These are phyloP conservation scores for Cyphomyrmex costatus DNA, from an alignment of 1,140 invertebrate species.

Conservation along the genomic window DNA sequence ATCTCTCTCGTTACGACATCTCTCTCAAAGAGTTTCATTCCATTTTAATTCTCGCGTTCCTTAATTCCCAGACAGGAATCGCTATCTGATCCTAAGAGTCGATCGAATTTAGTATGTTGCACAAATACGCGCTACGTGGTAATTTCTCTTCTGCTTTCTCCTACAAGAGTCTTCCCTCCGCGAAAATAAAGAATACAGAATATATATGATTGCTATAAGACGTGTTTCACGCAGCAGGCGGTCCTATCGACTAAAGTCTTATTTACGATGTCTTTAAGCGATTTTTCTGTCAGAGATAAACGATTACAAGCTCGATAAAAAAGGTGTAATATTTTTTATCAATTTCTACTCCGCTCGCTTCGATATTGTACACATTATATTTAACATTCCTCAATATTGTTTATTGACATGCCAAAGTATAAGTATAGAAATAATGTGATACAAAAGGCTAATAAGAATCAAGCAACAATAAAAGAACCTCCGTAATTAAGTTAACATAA, in stretches of 20 bases:
- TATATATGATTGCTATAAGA: slow-evolving; percentile 7
- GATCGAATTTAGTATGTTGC: slow-evolving; percentile 39
- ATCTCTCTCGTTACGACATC: slow-evolving; percentile 9
- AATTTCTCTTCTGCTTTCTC: slow-evolving; percentile 17
- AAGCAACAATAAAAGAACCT: too few species aligned
- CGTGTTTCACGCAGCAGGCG: slow-evolving; percentile 30
- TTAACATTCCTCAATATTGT: neutral
- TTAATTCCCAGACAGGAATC: slow-evolving; percentile 1
- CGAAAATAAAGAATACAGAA: neutral
- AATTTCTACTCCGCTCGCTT: neutral
- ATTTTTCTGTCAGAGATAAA: slow-evolving; percentile 33
- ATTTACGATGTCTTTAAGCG: neutral
- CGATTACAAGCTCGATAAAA: neutral
- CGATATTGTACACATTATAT: neutral
- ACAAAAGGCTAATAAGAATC: too few species aligned
- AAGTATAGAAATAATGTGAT: neutral
- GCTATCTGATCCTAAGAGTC: slow-evolving; percentile 8
- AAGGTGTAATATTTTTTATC: slow-evolving; percentile 16
- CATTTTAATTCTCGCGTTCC: neutral
- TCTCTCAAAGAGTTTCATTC: neutral
- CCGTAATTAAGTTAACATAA: too few species aligned
- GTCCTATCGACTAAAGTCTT: neutral
- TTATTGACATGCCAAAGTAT: neutral
- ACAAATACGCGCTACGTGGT: neutral
- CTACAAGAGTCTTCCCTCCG: neutral